These are phyloP conservation scores for Thinocorus orbignyianus DNA, from an alignment of 2,113 vertebrate genomes.

Conservation along the genomic window DNA sequence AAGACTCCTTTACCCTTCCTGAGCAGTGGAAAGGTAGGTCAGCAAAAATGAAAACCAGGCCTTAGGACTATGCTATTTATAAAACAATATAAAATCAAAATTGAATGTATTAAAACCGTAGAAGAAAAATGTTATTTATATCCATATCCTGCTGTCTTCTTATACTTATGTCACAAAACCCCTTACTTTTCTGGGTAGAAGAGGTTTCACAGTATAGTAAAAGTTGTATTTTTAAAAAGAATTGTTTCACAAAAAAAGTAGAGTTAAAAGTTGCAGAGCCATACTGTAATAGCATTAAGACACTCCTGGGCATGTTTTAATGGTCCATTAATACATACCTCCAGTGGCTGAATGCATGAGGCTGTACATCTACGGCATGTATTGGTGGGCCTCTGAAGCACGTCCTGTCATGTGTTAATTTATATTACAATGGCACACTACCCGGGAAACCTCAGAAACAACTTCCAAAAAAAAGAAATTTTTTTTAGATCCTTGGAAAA, in stretches of 20 bases:
- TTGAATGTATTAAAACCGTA: neutral
- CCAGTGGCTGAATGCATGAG: constrained; percentile 20
- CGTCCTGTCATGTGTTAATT: neutral
- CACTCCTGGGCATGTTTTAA: constrained; percentile 67
- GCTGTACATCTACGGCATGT: constrained; percentile 40
- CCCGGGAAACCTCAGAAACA: neutral
- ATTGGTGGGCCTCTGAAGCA: constrained; percentile 52
- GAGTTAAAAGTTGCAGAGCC: constrained; percentile 52
- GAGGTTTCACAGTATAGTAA: neutral
- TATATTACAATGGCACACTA: neutral
- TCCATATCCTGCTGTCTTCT: neutral
- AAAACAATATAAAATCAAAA: constrained; percentile 29
- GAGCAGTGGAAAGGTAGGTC: constrained; percentile 32
- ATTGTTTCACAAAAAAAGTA: constrained; percentile 2
- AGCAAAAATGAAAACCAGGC: constrained; percentile 1
- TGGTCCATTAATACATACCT: constrained; percentile 54
- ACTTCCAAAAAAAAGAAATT: neutral
- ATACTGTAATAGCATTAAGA: constrained; percentile 36
- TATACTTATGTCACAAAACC: neutral
- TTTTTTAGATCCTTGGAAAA: neutral
- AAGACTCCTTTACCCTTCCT: neutral
- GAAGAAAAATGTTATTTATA: neutral
- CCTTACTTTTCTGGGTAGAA: neutral
- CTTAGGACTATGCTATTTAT: constrained; percentile 16
- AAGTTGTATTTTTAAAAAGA: neutral